Evolutionary conservation across 2,888 invertebrate genomes (phyloP).

Genomic region (Sisyra nigra): DNA sequence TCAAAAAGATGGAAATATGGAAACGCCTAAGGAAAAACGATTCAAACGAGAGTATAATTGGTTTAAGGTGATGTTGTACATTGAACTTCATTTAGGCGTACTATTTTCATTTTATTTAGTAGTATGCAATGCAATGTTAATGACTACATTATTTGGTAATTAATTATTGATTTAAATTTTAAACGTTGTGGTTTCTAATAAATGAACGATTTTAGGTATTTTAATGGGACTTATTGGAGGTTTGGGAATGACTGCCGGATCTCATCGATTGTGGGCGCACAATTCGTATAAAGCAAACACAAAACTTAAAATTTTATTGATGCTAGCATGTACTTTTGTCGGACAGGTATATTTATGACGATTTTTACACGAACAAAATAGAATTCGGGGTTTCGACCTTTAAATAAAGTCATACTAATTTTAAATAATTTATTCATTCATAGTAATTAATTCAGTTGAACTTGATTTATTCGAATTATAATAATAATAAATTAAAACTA

Average conservation of each 20-base stretch:
- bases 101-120: conserved; percentile 46
- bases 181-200: not conserved
- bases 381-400: not conserved
- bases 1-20: too few relatives aligned
- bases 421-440: not conserved
- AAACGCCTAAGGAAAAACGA: too few relatives aligned
- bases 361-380: not conserved
- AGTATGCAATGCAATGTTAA: not conserved
- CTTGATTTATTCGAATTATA: too few relatives aligned
- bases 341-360: conserved; percentile 51
- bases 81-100: conserved; percentile 55
- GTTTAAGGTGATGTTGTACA: conserved; percentile 55
- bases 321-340: conserved; percentile 70
- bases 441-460: too few relatives aligned
- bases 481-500: too few relatives aligned
- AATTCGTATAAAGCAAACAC: conserved; percentile 59
- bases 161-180: not conserved
- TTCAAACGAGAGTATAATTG: conserved; percentile 47
- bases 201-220: conserved; percentile 35
- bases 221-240: conserved; percentile 43
- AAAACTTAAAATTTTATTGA: conserved; percentile 55
- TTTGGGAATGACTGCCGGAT: conserved; percentile 77
- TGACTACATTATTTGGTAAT: conserved; percentile 4
- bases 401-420: not conserved
- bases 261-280: conserved; percentile 91